A percentile compares a stretch with the other conserved stretches of the same genome.
phyloP scores from a whole-genome alignment of 92 coral and sea anemone species.

The Actinostola sp. region DNA sequence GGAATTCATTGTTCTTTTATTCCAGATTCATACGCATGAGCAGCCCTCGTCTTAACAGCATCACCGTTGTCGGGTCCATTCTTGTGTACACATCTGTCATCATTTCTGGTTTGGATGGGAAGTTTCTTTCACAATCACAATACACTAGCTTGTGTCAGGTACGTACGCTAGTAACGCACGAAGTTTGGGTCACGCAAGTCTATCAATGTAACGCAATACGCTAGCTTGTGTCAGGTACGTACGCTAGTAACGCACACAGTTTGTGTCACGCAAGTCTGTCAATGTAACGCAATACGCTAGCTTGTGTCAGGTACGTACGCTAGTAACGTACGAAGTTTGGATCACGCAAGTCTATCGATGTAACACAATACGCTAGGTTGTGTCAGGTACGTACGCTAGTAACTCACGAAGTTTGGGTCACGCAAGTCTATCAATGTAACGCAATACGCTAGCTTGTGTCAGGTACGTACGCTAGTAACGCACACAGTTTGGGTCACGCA shows the following conservation, averaged over 20 bases:
- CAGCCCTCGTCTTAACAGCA: conserved; percentile 60
- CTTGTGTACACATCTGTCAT: conserved; percentile 37
- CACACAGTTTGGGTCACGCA: no score
- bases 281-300: conserved; percentile 30
- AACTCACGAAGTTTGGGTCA: no score
- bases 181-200: no score
- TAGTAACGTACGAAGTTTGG: no score
- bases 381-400: conserved; percentile 61
- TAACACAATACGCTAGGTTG: conserved; percentile 22
- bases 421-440: no score
- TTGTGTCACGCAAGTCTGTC: no score
- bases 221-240: conserved; percentile 48
- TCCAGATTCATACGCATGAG: conserved; percentile 56
- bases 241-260: no score
- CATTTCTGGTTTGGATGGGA: conserved; percentile 51
- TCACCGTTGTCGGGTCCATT: conserved; percentile 43
- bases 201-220: no score
- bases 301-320: conserved; percentile 51
- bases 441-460: no score
- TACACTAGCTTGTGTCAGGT: conserved; percentile 49
- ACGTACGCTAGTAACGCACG: no score
- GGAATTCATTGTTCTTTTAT: background rate
- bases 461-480: no score
- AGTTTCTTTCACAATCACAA: conserved; percentile 19
- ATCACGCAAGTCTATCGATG: no score